Conservation (phyloP, 2,113 vertebrate species). For the Aix galericulata region DNA sequence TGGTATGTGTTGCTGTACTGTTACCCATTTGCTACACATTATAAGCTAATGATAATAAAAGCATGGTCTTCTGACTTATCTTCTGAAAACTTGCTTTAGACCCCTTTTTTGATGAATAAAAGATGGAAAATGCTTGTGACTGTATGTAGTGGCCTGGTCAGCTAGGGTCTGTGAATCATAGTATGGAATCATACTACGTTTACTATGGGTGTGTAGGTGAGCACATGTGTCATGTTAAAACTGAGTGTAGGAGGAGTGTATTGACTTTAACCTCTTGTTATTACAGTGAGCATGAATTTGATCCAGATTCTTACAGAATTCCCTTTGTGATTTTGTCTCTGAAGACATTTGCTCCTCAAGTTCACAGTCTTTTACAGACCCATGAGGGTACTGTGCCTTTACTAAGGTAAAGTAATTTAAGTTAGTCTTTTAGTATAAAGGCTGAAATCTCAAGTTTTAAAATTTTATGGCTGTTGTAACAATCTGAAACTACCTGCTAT, state of each 20-base stretch:
- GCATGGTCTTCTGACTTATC: neutral
- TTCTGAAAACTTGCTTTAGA: neutral
- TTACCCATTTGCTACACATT: neutral
- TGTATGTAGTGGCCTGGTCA: neutral
- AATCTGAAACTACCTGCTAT: neutral
- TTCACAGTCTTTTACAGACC: slow-evolving; percentile 93
- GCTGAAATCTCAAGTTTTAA: neutral
- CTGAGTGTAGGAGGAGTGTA: neutral
- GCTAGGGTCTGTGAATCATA: neutral
- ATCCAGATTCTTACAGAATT: slow-evolving; percentile 93
- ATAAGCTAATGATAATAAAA: neutral
- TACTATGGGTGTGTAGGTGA: neutral
- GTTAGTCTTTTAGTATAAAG: neutral
- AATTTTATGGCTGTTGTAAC: neutral
- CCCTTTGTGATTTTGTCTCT: slow-evolving; percentile 91
- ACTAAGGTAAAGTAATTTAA: slow-evolving; percentile 82
- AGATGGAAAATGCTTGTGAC: neutral
- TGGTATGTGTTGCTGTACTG: neutral
- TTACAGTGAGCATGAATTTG: slow-evolving; percentile 92
- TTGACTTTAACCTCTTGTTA: slow-evolving; percentile 1
- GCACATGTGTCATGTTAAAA: neutral
- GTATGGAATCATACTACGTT: neutral
- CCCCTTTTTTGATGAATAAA: neutral
- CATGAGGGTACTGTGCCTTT: slow-evolving; percentile 95
- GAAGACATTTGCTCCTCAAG: slow-evolving; percentile 90